Evolutionary conservation across 2,888 invertebrate genomes (phyloP).

Genomic region (Drosophila kanekoi): DNA sequence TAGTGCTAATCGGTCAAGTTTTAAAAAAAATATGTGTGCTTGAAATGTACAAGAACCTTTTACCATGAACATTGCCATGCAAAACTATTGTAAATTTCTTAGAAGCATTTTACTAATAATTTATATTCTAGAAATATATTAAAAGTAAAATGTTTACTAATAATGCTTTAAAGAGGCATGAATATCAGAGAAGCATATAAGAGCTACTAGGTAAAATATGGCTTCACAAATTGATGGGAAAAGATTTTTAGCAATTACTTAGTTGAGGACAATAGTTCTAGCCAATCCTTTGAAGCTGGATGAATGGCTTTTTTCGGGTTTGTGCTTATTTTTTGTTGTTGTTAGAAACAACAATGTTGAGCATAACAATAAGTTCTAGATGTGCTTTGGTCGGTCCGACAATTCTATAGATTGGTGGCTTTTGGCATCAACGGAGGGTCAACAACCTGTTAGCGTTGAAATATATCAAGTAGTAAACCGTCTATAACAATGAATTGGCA

Average conservation of each 20-base stretch:
- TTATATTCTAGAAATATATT: too few relatives aligned
- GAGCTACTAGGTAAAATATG: too few relatives aligned
- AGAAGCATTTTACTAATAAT: too few relatives aligned
- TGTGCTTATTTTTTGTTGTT: constrained; percentile 14
- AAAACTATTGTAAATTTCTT: too few relatives aligned
- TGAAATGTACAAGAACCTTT: not conserved
- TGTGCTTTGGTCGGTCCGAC: constrained; percentile 20
- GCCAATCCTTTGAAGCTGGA: constrained; percentile 10
- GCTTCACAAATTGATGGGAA: not conserved
- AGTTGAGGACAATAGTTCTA: constrained; percentile 3
- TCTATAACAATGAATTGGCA: constrained; percentile 68
- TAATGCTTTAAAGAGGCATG: too few relatives aligned
- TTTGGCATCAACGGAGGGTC: constrained; percentile 30
- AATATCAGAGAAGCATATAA: too few relatives aligned
- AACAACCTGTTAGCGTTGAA: constrained; percentile 41
- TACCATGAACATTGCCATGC: too few relatives aligned
- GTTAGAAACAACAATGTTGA: constrained; percentile 30
- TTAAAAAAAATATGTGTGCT: too few relatives aligned
- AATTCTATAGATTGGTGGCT: constrained; percentile 32
- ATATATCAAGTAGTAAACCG: constrained; percentile 44
- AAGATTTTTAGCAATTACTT: constrained; percentile 2
- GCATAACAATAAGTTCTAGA: constrained; percentile 45
- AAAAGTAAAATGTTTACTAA: too few relatives aligned
- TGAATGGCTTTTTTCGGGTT: constrained; percentile 9
- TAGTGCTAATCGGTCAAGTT: too few relatives aligned